Base-by-base conservation (phyloP, 2,113 vertebrate species). In the Amazona vittata region DNA sequence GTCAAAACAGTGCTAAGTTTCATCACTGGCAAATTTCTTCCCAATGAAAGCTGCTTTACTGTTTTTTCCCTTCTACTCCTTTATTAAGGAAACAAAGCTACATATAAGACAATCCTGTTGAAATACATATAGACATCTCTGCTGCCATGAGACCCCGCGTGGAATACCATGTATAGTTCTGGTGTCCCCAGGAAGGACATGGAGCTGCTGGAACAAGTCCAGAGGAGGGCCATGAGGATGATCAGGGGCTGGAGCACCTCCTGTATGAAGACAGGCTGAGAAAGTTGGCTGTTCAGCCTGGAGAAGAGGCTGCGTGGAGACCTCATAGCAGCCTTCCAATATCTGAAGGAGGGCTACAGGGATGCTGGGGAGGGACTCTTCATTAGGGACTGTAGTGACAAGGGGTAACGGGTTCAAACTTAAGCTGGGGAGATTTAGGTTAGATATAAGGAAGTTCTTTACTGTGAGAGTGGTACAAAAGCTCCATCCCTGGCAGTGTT, bases 231-330 rank as follows among this genome's bases (percentile, higher is more conserved):
- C 57, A 59, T 4, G 6, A 59, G 20, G 13, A 59, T 59, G 33
- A 22, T 59, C 0, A 59, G 8, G 33, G 12, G 4, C 20, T 59
- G 33, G 6, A n/a, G 21, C 57, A 59, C 9, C 33, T 59, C 33
- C 57, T 4, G 1, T 22, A n/a, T n/a, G 57, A 22, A 2, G 55
- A n/a, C 0, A n/a, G 33, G 9, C 20, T 59, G 33, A n/a, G 33
- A 22, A n/a, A 59, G 33, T n/a, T 21, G 5, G 31, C 55, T 57
- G 55, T 57, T n/a, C 19, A n/a, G 31, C 55, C 31, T 57, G 55
- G 33, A n/a, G 19, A 57, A 57, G 53, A 55, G 29, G 29, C 31
- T 33, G 53, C 1, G 2, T 57, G 53, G 11, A 33, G 33, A 57
- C 55, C 31, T n/a, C 29, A 12, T 20, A 55, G 31, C 53, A 55